Percentiles rank a stretch among this genome's conserved stretches.
Evolutionary conservation across 2,113 vertebrate species (phyloP).

Genomic region (Puffinus mauretanicus): DNA sequence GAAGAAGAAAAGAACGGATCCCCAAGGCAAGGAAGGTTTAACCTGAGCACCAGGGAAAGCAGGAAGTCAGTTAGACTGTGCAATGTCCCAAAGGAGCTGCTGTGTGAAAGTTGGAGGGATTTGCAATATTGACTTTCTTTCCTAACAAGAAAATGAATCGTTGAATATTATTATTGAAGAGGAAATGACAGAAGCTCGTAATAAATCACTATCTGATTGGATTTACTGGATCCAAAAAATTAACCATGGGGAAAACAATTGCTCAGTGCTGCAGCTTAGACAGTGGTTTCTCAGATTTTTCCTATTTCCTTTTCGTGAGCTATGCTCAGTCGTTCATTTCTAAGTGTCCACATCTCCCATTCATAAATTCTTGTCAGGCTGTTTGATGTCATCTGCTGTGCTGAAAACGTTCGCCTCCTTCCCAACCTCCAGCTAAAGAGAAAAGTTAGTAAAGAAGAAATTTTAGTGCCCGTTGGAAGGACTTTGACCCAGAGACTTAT

Average conservation of each 20-base stretch:
- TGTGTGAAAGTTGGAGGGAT: background rate
- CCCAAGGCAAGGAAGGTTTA: background rate
- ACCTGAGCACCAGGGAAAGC: background rate
- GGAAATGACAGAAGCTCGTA: constrained; percentile 7
- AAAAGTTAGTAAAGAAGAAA: background rate
- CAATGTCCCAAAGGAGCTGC: background rate
- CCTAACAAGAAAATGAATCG: constrained; percentile 15
- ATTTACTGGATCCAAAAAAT: constrained; percentile 2
- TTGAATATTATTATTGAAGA: constrained; percentile 32
- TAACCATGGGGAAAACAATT: background rate
- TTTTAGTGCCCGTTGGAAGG: background rate
- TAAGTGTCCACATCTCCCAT: background rate
- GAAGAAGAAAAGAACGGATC: background rate
- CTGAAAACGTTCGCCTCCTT: background rate
- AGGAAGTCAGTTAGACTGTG: background rate
- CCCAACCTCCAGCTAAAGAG: background rate
- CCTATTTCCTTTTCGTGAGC: background rate
- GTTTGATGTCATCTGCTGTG: background rate
- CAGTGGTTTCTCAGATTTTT: background rate
- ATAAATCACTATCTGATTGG: constrained; percentile 46
- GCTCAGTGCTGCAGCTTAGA: background rate
- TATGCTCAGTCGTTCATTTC: background rate
- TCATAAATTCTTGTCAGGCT: background rate
- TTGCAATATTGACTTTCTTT: constrained; percentile 25
- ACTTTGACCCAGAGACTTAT: background rate